phyloP scores from a whole-genome alignment of 2,797 vertebrate species.

The Poecilia picta region DNA sequence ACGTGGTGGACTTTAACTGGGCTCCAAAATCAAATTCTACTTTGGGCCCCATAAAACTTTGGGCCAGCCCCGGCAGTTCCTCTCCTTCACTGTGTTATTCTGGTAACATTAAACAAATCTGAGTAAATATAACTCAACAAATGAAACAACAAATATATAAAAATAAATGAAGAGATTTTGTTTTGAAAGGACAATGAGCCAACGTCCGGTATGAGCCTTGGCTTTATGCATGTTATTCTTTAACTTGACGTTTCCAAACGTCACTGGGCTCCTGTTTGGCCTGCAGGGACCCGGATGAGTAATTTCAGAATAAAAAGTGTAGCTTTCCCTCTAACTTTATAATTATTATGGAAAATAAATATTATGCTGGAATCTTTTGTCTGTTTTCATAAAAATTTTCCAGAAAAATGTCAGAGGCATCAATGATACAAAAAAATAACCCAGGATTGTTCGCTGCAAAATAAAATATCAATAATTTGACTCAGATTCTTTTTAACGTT shows the following conservation, averaged over 20 bases:
- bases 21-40: neutral
- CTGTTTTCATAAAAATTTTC: neutral
- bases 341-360: neutral
- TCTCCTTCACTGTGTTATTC: neutral
- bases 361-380: neutral
- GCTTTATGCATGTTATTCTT: neutral
- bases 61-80: neutral
- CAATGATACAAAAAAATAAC: neutral
- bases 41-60: neutral
- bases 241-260: constrained; percentile 60
- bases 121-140: neutral
- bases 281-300: constrained; percentile 64
- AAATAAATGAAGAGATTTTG: constrained; percentile 8
- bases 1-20: neutral
- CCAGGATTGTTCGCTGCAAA: neutral
- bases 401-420: neutral
- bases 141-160: neutral
- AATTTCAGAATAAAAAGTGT: constrained; percentile 65
- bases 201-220: neutral
- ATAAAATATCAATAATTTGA: neutral
- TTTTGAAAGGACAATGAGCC: constrained; percentile 1
- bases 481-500: neutral
- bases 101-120: neutral
- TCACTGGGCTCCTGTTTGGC: constrained; percentile 58
- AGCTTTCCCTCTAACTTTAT: neutral